These are phyloP conservation scores for Notodonta ziczac DNA, from an alignment of 2,888 invertebrate species.

Conservation along the genomic window DNA sequence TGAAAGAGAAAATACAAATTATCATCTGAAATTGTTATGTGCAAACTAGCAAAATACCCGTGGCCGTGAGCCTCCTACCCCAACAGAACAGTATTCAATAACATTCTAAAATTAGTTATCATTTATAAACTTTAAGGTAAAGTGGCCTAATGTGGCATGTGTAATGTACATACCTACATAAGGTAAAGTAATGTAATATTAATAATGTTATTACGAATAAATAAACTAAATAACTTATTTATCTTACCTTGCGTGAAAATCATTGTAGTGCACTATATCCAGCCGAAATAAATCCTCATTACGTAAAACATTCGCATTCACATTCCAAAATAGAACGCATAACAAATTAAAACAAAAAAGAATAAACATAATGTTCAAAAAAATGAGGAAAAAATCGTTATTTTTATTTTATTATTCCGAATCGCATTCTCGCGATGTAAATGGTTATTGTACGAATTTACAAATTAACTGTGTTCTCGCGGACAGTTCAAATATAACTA, in stretches of 20 bases:
- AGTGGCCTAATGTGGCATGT: too few relatives aligned
- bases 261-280: conserved; percentile 82
- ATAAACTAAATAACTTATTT: neutral
- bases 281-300: conserved; percentile 66
- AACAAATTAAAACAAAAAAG: conserved; percentile 32
- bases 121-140: too few relatives aligned
- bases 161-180: too few relatives aligned
- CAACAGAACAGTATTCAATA: too few relatives aligned
- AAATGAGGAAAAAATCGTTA: neutral
- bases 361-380: conserved; percentile 10
- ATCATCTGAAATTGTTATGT: too few relatives aligned
- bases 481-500: conserved; percentile 5
- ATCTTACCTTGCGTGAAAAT: conserved; percentile 81
- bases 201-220: neutral
- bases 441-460: neutral
- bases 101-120: too few relatives aligned
- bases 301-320: conserved; percentile 46
- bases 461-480: neutral
- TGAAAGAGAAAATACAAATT: too few relatives aligned
- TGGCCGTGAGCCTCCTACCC: too few relatives aligned
- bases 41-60: too few relatives aligned
- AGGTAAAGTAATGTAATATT: too few relatives aligned
- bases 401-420: neutral
- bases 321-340: conserved; percentile 33
- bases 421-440: neutral